Evolutionary conservation across 2,797 vertebrate genomes (phyloP).

Genomic region (Xiphorhynchus erythropygius): DNA sequence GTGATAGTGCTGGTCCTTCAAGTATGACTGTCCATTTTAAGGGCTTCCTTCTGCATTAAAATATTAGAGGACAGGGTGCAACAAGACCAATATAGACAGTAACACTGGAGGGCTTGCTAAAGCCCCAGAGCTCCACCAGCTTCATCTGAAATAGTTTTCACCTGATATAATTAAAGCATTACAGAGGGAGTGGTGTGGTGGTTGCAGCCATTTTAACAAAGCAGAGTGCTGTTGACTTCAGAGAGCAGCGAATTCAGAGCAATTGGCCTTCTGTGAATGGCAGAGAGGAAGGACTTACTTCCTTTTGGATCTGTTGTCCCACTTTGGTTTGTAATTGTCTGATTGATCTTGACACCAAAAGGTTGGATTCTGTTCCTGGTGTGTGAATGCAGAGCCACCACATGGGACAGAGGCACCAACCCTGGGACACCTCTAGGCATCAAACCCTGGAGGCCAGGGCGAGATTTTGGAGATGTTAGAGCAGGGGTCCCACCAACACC

Average conservation of each 20-base stretch:
- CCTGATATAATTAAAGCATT: background rate
- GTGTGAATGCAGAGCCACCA: background rate
- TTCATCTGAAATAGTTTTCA: background rate
- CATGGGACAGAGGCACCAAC: background rate
- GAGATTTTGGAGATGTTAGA: background rate
- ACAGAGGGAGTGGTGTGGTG: background rate
- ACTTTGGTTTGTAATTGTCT: background rate
- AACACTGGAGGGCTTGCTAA: background rate
- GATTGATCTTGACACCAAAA: background rate
- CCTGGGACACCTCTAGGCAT: background rate
- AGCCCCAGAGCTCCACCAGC: background rate
- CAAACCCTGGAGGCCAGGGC: fast-evolving
- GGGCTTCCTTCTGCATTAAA: background rate
- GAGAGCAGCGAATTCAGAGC: background rate
- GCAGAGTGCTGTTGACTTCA: fast-evolving
- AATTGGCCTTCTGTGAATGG: background rate
- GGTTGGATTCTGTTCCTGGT: fast-evolving
- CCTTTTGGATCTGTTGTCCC: background rate
- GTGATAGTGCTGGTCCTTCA: background rate
- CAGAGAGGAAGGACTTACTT: background rate
- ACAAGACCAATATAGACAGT: background rate
- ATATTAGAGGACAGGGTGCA: background rate
- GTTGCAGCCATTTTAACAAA: background rate
- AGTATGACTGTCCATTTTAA: background rate
- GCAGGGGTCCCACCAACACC: background rate